A percentile compares a stretch with the other conserved stretches of the same genome.
These are phyloP conservation scores for Schizopygopsis malacanthus DNA, from an alignment of 2,797 vertebrate species.

Conservation along the genomic window DNA sequence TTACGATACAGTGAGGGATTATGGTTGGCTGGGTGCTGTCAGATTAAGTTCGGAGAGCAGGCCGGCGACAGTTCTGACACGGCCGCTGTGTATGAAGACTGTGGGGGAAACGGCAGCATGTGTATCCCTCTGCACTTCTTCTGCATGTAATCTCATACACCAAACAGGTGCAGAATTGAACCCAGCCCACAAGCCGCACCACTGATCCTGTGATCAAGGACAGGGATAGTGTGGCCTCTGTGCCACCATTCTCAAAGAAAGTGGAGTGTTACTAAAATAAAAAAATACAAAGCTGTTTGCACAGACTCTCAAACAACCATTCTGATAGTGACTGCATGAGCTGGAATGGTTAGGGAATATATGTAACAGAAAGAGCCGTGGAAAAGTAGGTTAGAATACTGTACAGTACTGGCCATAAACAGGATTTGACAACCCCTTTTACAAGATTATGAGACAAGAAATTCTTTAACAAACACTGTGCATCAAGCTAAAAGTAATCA, in stretches of 20 bases:
- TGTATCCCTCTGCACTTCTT: slow-evolving; percentile 81
- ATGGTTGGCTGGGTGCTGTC: slow-evolving; percentile 91
- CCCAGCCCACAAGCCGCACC: slow-evolving; percentile 28
- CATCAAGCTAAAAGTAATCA: not conserved
- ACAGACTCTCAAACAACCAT: slow-evolving; percentile 19
- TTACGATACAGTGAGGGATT: slow-evolving; percentile 96
- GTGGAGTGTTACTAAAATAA: not conserved
- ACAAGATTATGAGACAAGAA: not conserved
- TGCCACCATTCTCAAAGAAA: slow-evolving; percentile 35
- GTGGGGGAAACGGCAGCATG: slow-evolving; percentile 79
- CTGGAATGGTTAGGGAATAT: not conserved
- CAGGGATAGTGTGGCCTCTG: slow-evolving; percentile 19
- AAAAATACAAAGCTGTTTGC: not conserved
- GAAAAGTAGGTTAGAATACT: not conserved
- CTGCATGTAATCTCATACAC: slow-evolving; percentile 74
- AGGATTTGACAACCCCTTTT: not conserved
- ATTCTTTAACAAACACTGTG: not conserved
- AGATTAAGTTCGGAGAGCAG: slow-evolving; percentile 91
- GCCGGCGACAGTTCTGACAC: slow-evolving; percentile 90
- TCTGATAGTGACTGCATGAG: slow-evolving; percentile 7
- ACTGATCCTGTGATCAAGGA: slow-evolving; percentile 36
- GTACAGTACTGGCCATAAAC: not conserved
- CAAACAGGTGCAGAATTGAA: slow-evolving; percentile 61
- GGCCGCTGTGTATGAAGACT: slow-evolving; percentile 81
- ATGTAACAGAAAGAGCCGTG: not conserved